These are phyloP conservation scores for Balanococcus diminutus DNA, from an alignment of 2,888 invertebrate species.

Conservation along the genomic window DNA sequence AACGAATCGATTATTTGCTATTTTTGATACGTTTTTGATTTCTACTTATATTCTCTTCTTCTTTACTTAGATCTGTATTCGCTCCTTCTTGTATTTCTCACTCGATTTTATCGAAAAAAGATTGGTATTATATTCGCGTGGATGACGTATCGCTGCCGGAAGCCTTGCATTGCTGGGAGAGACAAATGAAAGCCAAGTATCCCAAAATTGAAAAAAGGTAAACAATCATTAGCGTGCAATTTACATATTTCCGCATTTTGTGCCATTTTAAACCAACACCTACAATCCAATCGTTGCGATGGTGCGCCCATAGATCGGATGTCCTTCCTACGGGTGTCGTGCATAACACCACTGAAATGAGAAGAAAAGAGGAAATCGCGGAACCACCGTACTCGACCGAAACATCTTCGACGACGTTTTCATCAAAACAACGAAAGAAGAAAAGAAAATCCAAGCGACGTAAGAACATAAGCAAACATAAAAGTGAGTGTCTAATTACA, in stretches of 20 bases:
- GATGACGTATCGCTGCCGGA: slow-evolving; percentile 83
- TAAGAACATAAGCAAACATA: not conserved
- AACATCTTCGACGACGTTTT: not conserved
- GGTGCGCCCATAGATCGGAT: not conserved
- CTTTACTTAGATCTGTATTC: slow-evolving; percentile 73
- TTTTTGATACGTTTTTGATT: not conserved
- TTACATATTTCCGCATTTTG: not conserved
- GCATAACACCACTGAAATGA: not conserved
- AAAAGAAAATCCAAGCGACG: slow-evolving; percentile 26
- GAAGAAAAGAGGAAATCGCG: not conserved
- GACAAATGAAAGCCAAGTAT: slow-evolving; percentile 52
- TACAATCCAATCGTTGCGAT: no score
- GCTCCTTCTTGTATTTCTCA: slow-evolving; percentile 94
- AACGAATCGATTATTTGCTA: not conserved
- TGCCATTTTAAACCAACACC: no score
- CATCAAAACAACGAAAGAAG: slow-evolving; percentile 5
- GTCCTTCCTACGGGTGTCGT: not conserved
- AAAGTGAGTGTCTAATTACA: no score
- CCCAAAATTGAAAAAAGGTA: not conserved
- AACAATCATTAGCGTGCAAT: not conserved
- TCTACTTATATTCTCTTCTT: slow-evolving; percentile 58
- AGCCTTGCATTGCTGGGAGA: slow-evolving; percentile 89
- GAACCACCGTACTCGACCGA: not conserved
- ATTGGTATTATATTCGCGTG: slow-evolving; percentile 85
- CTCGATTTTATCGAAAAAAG: slow-evolving; percentile 82